These are phyloP conservation scores for Rhinogobio ventralis DNA, from an alignment of 2,797 vertebrate genomes.

Conservation along the genomic window DNA sequence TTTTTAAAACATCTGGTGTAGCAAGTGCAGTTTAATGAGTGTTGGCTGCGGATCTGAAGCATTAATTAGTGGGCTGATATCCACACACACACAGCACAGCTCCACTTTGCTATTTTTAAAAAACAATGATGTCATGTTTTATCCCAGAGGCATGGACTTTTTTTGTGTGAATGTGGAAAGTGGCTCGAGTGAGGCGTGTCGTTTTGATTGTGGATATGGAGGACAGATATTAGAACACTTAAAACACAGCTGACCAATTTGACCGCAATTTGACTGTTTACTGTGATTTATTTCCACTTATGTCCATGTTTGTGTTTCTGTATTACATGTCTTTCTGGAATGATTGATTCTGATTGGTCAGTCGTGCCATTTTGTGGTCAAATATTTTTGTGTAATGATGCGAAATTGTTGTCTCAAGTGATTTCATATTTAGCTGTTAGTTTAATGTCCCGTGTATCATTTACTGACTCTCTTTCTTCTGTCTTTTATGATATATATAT, in stretches of 20 bases:
- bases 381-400: not conserved
- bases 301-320: not conserved
- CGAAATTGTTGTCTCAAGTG: not conserved
- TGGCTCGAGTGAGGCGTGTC: constrained; percentile 43
- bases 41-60: constrained; percentile 64
- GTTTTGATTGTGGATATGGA: not conserved
- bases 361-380: not conserved
- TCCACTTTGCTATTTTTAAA: constrained; percentile 61
- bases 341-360: not conserved
- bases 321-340: not conserved
- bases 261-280: not conserved
- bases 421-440: not conserved
- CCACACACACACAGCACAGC: constrained; percentile 25
- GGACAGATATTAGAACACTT: not conserved
- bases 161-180: constrained; percentile 63
- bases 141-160: not conserved
- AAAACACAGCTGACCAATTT: not conserved
- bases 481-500: too few species aligned
- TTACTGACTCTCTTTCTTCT: too few species aligned
- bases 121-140: constrained; percentile 20
- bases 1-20: constrained; percentile 51
- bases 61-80: constrained; percentile 56
- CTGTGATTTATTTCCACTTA: not conserved
- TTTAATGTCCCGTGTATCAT: not conserved
- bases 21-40: constrained; percentile 57